A percentile compares a stretch with the other conserved stretches of the same genome.
Conservation (phyloP, 2,888 invertebrate species). For the Eupithecia subfuscata region DNA sequence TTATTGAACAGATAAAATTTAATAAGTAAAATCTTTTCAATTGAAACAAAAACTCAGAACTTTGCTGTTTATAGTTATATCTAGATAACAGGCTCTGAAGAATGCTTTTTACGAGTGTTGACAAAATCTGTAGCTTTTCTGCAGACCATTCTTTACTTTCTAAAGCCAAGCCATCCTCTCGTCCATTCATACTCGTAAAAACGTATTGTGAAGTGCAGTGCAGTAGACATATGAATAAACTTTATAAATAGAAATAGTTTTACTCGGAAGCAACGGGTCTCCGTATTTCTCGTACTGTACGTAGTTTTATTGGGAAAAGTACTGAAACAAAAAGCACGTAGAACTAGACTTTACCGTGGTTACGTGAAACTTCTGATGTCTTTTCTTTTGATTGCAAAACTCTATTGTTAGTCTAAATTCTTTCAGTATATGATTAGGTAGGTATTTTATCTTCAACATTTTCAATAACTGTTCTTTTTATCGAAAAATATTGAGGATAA, state of each 20-base stretch:
- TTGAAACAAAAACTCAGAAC: background rate
- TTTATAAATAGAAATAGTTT: slow-evolving; percentile 18
- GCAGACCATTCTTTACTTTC: background rate
- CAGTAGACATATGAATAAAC: slow-evolving; percentile 10
- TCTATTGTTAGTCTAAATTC: background rate
- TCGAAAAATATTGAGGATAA: no score
- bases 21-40: background rate
- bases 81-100: background rate
- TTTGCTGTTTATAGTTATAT: background rate
- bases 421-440: background rate
- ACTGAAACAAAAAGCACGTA: background rate
- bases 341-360: background rate
- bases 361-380: background rate
- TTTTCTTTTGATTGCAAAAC: background rate
- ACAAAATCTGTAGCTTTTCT: slow-evolving; percentile 1
- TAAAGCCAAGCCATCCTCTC: slow-evolving; percentile 2
- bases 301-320: slow-evolving; percentile 6
- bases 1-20: background rate
- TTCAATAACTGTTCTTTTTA: no score
- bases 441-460: background rate
- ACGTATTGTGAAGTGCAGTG: slow-evolving; percentile 14
- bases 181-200: slow-evolving; percentile 14
- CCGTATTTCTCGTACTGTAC: background rate
- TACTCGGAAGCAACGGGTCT: background rate
- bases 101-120: background rate